phyloP scores from a whole-genome alignment of 2,797 vertebrate genomes.

The Sebastes kiyomatsui region DNA sequence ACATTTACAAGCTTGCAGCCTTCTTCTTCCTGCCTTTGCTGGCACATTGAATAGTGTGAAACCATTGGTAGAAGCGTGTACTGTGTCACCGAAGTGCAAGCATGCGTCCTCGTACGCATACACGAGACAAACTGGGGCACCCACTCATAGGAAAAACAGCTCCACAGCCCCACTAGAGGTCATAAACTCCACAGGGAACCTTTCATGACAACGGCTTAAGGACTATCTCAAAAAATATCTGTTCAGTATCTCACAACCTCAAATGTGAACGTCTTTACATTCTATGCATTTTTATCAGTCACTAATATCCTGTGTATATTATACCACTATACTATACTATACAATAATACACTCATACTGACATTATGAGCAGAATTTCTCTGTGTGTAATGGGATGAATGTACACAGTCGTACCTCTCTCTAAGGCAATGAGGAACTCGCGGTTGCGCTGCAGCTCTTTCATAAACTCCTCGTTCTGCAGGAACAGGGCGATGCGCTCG shows the following conservation, averaged over 20 bases:
- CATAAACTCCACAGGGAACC: conserved; percentile 19
- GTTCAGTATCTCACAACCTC: neutral
- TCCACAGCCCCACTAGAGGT: neutral
- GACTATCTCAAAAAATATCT: neutral
- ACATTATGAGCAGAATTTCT: neutral
- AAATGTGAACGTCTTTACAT: neutral
- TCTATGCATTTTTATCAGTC: neutral
- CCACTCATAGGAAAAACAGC: neutral
- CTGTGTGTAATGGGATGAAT: neutral
- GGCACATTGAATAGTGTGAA: neutral
- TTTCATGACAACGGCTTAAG: neutral
- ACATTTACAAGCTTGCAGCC: neutral
- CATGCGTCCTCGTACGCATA: neutral
- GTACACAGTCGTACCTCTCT: conserved; percentile 86
- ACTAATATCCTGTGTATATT: neutral
- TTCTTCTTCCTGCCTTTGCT: neutral
- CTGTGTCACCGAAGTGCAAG: neutral
- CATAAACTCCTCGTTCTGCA: conserved; percentile 99
- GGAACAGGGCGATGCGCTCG: conserved; percentile 93
- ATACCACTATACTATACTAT: neutral
- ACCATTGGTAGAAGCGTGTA: neutral
- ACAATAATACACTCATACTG: neutral
- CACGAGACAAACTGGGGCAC: neutral
- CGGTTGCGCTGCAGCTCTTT: conserved; percentile 95
- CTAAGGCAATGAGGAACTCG: conserved; percentile 94